phyloP scores from a whole-genome alignment of 2,113 vertebrate genomes.

The Tachysurus vachellii region DNA sequence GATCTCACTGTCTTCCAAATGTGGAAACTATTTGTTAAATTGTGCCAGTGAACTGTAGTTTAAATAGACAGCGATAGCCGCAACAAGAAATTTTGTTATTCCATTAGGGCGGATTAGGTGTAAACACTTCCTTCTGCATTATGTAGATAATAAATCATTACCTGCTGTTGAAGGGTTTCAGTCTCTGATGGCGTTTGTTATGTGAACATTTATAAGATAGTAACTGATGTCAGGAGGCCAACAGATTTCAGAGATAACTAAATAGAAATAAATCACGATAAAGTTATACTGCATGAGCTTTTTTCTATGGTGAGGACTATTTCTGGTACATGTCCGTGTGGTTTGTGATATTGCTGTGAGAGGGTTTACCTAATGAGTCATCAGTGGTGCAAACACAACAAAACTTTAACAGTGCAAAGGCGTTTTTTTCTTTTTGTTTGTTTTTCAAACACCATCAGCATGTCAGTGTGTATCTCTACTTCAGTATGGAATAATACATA shows the following conservation, averaged over 20 bases:
- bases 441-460: neutral
- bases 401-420: neutral
- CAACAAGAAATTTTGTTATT: conserved; percentile 46
- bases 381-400: neutral
- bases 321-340: neutral
- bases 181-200: conserved; percentile 26
- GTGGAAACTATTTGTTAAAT: conserved; percentile 55
- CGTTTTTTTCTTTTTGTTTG: neutral
- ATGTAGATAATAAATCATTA: conserved; percentile 34
- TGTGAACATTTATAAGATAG: neutral
- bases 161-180: conserved; percentile 14
- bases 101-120: conserved; percentile 32
- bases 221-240: neutral
- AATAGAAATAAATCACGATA: neutral
- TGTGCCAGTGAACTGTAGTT: conserved; percentile 43
- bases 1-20: conserved; percentile 34
- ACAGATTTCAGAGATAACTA: neutral
- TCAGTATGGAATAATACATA: neutral
- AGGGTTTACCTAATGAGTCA: neutral
- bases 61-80: conserved; percentile 43
- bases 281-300: neutral
- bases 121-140: conserved; percentile 38
- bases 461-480: neutral
- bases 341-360: neutral
- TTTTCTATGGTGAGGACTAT: neutral